A percentile compares a stretch with the other conserved stretches of the same genome.
These are phyloP conservation scores for Pantala flavescens DNA, from an alignment of 1,140 invertebrate species.

Conservation along the genomic window DNA sequence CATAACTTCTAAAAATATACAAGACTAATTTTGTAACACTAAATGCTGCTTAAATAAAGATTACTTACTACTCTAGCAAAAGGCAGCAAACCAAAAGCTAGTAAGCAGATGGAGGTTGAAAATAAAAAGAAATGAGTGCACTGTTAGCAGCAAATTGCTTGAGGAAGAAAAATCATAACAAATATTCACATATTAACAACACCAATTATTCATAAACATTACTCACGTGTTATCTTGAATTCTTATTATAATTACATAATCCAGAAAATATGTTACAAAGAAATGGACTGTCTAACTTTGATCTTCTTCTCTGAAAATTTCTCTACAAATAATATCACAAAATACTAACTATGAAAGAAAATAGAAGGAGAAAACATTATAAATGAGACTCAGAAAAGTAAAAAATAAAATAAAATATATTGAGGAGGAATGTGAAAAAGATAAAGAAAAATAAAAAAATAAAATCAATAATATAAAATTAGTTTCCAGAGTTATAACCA, in stretches of 20 bases:
- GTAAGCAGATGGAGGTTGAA: not conserved
- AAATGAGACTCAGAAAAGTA: not conserved
- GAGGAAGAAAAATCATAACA: not conserved
- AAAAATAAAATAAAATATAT: not conserved
- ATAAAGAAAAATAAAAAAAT: not conserved
- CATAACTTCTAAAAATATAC: not conserved
- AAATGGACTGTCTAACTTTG: no score
- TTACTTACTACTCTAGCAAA: not conserved
- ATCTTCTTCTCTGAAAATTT: no score
- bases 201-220: slow-evolving; percentile 5
- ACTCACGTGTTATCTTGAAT: slow-evolving; percentile 1
- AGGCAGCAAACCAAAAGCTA: slow-evolving; percentile 2
- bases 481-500: no score
- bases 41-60: not conserved
- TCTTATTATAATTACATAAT: no score
- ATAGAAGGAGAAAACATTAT: not conserved
- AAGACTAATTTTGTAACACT: not conserved
- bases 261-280: no score
- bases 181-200: not conserved
- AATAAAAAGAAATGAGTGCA: not conserved
- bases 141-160: not conserved
- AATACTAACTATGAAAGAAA: not conserved
- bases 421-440: not conserved
- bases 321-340: not conserved
- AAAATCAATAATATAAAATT: not conserved